These are phyloP conservation scores for Parotia lawesii DNA, from an alignment of 2,113 vertebrate genomes.

Conservation along the genomic window DNA sequence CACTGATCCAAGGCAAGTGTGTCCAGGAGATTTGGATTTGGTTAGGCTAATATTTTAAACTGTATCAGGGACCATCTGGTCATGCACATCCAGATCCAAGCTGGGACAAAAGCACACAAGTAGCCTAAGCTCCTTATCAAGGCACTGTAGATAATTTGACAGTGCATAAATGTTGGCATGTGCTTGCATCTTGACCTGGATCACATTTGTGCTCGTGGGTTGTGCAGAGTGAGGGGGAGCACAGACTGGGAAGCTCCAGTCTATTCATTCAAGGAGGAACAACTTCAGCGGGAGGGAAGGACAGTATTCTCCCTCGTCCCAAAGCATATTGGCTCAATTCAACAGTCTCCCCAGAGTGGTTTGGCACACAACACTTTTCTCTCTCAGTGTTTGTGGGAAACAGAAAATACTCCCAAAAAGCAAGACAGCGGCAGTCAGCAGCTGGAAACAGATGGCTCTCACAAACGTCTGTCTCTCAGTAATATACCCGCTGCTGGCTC, in stretches of 20 bases:
- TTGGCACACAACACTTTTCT: neutral
- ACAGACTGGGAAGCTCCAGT: neutral
- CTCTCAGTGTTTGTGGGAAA: neutral
- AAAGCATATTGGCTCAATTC: neutral
- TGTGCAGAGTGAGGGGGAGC: neutral
- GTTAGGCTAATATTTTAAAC: neutral
- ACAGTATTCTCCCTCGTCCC: neutral
- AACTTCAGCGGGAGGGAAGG: neutral
- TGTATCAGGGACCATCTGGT: neutral
- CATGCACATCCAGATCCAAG: neutral
- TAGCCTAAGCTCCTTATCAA: neutral
- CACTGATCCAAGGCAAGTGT: neutral
- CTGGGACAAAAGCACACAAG: neutral
- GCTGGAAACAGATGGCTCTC: slow-evolving; percentile 18
- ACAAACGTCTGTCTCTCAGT: neutral
- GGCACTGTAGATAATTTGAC: neutral
- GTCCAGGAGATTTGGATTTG: neutral
- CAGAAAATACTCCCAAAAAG: neutral
- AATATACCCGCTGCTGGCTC: neutral
- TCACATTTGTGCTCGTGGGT: fast-evolving
- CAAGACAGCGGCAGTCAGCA: neutral
- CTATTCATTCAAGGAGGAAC: neutral
- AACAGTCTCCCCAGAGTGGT: neutral
- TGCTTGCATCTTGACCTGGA: neutral
- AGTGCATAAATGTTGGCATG: neutral